Percentiles rank a stretch among this genome's conserved stretches.
These are phyloP conservation scores for Akabosia matsudoensis DNA, from an alignment of 1,140 invertebrate species.

Conservation along the genomic window DNA sequence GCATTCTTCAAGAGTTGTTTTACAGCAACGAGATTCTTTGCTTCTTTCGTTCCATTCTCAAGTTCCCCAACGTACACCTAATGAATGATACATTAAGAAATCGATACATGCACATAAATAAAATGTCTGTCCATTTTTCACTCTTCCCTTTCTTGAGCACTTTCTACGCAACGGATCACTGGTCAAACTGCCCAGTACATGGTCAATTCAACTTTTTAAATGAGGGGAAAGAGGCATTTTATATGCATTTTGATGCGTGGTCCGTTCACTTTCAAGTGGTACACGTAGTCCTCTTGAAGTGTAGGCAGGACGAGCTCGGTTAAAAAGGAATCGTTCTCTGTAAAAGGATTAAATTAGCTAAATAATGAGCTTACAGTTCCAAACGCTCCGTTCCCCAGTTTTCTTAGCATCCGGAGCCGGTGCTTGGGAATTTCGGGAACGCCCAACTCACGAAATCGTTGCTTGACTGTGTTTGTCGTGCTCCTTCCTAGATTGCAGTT, in stretches of 20 bases:
- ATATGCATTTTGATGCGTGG: background rate
- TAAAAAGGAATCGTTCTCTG: background rate
- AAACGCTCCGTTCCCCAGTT: slow-evolving; percentile 82
- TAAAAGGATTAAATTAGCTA: slow-evolving; percentile 17
- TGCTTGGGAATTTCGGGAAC: slow-evolving; percentile 77
- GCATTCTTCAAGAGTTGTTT: slow-evolving; percentile 78
- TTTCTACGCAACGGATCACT: background rate
- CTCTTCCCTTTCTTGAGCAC: background rate
- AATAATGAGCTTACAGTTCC: slow-evolving; percentile 65
- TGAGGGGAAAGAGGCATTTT: background rate
- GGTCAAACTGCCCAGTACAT: background rate
- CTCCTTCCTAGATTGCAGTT: background rate
- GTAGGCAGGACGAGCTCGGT: background rate
- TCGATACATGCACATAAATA: background rate
- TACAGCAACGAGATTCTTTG: slow-evolving; percentile 75
- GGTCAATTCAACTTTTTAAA: background rate
- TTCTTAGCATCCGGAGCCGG: slow-evolving; percentile 77
- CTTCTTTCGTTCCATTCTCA: slow-evolving; percentile 50
- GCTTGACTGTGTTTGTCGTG: background rate
- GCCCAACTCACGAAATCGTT: slow-evolving; percentile 54
- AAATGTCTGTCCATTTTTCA: background rate
- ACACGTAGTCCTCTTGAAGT: too few species aligned
- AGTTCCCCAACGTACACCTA: slow-evolving; percentile 46
- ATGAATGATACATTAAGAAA: slow-evolving; percentile 4
- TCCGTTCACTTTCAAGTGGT: background rate